phyloP scores from a whole-genome alignment of 92 coral and sea anemone genomes.

The Palythoa heliodiscus region DNA sequence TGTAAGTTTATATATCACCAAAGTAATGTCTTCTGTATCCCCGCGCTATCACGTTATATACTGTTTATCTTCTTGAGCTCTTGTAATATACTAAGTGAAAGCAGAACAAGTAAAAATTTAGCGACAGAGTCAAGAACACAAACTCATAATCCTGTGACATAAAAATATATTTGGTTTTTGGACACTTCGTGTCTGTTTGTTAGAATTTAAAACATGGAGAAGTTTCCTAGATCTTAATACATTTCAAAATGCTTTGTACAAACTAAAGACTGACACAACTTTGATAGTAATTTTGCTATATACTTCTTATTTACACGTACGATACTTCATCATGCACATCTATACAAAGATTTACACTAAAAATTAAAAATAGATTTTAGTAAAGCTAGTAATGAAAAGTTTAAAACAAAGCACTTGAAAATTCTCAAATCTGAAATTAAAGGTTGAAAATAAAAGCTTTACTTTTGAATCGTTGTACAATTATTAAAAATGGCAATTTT shows the following conservation, averaged over 20 bases:
- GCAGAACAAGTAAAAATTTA: background rate
- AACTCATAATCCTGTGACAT: background rate
- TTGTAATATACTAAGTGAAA: background rate
- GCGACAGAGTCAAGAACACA: background rate
- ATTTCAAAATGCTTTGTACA: constrained; percentile 41
- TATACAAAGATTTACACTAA: constrained; percentile 37
- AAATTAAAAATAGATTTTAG: background rate
- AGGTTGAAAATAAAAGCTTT: background rate
- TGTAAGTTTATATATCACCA: too few species aligned
- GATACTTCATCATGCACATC: constrained; percentile 16
- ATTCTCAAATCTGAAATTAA: background rate
- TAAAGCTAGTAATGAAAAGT: background rate
- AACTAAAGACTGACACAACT: constrained; percentile 15
- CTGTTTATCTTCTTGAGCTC: too few species aligned
- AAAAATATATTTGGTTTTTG: constrained; percentile 29
- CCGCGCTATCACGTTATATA: too few species aligned
- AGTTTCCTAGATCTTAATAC: background rate
- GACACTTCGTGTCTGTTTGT: constrained; percentile 38
- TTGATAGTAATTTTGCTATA: constrained; percentile 11
- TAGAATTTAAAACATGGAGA: background rate
- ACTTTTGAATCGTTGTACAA: background rate
- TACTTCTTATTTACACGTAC: constrained; percentile 35
- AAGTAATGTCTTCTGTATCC: too few species aligned
- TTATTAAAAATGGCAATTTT: background rate
- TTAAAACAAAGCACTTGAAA: constrained; percentile 32